Base-by-base conservation (phyloP, 2,797 vertebrate genomes). In the Oreonectes daqikongensis region DNA sequence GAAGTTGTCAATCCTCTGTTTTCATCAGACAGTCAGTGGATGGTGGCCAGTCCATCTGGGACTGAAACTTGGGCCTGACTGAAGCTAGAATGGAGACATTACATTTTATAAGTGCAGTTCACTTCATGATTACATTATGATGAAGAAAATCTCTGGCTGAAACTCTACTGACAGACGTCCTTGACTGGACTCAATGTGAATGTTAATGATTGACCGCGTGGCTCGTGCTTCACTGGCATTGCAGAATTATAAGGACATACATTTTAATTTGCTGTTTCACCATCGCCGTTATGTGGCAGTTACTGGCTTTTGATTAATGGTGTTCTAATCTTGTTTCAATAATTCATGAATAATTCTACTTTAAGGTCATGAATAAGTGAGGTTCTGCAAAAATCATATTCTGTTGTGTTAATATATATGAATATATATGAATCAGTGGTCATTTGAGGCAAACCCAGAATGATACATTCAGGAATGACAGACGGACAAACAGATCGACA, bases 271-370 rank as follows among this genome's bases (percentile, higher is more conserved):
- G 79, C 74, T 65, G 70, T 72, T 83, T 82, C 79, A 77, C 83
- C 82, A 82, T 89, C 82, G 72, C 77, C 63, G 35, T 65, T 75
- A 75, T 69, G 30, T 87, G 84, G 84, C 82, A 77, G 79, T 89
- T 87, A 85, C 72, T 70, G 82, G 81, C 72, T 69, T 85, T 87
- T 92, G 90, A 92, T 91, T 92, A 92, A 92, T 90, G 87, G 80
- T 72, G 79, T 79, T 60, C 77, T 53, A 26, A 76, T 77, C 82
- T 85, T 77, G 89, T 90, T 91, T 90, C 87, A 90, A 86, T 90
- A 90, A 86, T 55, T 84, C 88, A 91, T 90, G 89, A 90, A 89
- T 90, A 89, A 89, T 91, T 90, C 84, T 83, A 72, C 85, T 84
- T 79, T 65, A 85, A 84, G 87, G 84, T 82, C 78, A 84, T 85